These are phyloP conservation scores for Holocentrus rufus DNA, from an alignment of 2,797 vertebrate species.

Conservation along the genomic window DNA sequence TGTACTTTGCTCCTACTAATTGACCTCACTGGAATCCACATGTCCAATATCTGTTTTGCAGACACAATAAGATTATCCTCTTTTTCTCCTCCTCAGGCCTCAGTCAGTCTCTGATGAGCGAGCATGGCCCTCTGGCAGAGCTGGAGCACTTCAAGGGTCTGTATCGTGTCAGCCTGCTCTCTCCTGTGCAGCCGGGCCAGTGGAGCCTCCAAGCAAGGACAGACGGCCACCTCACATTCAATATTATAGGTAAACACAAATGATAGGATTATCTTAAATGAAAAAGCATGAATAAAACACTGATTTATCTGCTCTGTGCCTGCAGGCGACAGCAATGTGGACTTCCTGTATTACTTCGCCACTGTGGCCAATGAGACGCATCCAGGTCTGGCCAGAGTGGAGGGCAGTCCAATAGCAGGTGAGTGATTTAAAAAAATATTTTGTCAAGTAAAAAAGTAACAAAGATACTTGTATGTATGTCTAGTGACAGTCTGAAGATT, in stretches of 20 bases:
- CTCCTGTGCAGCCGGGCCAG: slow-evolving; percentile 78
- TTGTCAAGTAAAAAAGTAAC: not conserved
- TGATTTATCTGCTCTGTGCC: not conserved
- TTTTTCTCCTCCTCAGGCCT: slow-evolving; percentile 57
- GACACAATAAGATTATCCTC: not conserved
- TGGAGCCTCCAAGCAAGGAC: slow-evolving; percentile 82
- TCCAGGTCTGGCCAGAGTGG: slow-evolving; percentile 85
- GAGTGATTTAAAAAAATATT: not conserved
- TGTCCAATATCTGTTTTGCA: too few relatives aligned
- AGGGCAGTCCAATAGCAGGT: slow-evolving; percentile 85
- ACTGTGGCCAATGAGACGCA: slow-evolving; percentile 83
- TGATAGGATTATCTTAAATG: not conserved
- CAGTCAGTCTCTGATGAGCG: slow-evolving; percentile 74
- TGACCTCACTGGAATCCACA: too few relatives aligned
- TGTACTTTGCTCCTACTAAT: too few relatives aligned
- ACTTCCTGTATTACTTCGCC: slow-evolving; percentile 90
- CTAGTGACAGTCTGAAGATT: not conserved
- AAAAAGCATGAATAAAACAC: not conserved
- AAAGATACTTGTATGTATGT: not conserved
- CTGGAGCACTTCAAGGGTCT: slow-evolving; percentile 78
- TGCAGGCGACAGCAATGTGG: slow-evolving; percentile 85
- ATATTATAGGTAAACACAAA: slow-evolving; percentile 81
- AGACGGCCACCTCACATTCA: slow-evolving; percentile 77
- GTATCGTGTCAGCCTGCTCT: slow-evolving; percentile 79
- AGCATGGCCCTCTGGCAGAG: slow-evolving; percentile 69